These are phyloP conservation scores for Andricus grossulariae DNA, from an alignment of 1,140 invertebrate species.

Conservation along the genomic window DNA sequence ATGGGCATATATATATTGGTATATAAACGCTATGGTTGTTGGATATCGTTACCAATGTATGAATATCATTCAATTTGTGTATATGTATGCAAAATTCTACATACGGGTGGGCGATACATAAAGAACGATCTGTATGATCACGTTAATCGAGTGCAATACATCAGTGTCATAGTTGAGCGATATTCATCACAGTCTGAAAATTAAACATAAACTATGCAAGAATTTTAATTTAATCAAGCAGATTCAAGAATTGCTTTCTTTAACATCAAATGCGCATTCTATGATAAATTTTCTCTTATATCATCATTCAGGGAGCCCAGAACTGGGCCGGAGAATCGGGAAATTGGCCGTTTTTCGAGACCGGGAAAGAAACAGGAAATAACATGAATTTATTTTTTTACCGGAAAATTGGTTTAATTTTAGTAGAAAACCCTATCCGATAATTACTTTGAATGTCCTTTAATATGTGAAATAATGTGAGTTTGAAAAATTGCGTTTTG, in stretches of 20 bases:
- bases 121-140: constrained; percentile 11
- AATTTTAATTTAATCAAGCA: constrained; percentile 3
- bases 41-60: constrained; percentile 2
- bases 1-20: background rate
- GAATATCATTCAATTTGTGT: background rate
- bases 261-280: background rate
- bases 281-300: background rate
- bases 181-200: constrained; percentile 18
- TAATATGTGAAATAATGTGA: too few species aligned
- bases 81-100: background rate
- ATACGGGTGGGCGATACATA: constrained; percentile 12
- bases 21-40: constrained; percentile 1
- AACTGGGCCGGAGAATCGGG: too few species aligned
- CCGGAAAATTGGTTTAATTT: too few species aligned
- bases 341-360: too few species aligned
- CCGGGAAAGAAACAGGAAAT: too few species aligned
- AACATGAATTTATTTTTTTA: too few species aligned
- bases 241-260: background rate
- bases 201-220: constrained; percentile 22
- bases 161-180: constrained; percentile 42
- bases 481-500: too few species aligned
- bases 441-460: too few species aligned
- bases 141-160: constrained; percentile 42
- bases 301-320: too few species aligned
- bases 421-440: too few species aligned